These are phyloP conservation scores for Mionectes olivaceus DNA, from an alignment of 2,797 vertebrate genomes.

Conservation along the genomic window DNA sequence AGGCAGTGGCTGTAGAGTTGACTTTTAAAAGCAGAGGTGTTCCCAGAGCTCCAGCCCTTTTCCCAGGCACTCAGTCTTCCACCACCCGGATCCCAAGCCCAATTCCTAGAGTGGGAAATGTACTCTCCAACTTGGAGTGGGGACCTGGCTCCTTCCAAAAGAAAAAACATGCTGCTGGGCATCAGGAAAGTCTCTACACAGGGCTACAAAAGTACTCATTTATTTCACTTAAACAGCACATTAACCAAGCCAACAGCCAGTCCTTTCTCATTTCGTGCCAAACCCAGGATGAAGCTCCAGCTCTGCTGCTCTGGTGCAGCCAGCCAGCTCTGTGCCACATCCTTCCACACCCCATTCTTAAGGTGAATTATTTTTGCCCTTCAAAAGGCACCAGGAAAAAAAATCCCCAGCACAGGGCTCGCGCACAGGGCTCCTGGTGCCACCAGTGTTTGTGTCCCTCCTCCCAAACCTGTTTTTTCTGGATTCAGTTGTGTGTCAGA, in stretches of 20 bases:
- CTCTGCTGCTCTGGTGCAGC: neutral
- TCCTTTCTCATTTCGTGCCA: neutral
- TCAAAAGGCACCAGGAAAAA: neutral
- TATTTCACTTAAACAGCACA: neutral
- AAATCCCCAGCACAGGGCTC: neutral
- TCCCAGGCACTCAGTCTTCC: rapidly evolving
- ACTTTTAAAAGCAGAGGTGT: neutral
- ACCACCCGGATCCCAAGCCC: rapidly evolving
- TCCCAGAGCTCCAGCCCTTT: neutral
- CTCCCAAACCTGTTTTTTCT: neutral
- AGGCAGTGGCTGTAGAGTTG: neutral
- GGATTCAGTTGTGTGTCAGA: neutral
- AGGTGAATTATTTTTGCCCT: neutral
- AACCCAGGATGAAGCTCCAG: rapidly evolving
- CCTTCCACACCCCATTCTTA: neutral
- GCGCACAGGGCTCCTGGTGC: rapidly evolving
- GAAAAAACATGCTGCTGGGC: neutral
- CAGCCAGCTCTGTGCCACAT: neutral
- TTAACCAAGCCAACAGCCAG: neutral
- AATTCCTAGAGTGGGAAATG: neutral
- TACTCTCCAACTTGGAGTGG: neutral
- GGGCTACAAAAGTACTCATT: neutral
- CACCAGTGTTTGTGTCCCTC: rapidly evolving
- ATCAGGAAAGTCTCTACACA: rapidly evolving
- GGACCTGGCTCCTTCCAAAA: neutral